Percentiles rank a stretch among this genome's conserved stretches.
Evolutionary conservation across 2,113 vertebrate species (phyloP).

Genomic region (Gavialis gangeticus): DNA sequence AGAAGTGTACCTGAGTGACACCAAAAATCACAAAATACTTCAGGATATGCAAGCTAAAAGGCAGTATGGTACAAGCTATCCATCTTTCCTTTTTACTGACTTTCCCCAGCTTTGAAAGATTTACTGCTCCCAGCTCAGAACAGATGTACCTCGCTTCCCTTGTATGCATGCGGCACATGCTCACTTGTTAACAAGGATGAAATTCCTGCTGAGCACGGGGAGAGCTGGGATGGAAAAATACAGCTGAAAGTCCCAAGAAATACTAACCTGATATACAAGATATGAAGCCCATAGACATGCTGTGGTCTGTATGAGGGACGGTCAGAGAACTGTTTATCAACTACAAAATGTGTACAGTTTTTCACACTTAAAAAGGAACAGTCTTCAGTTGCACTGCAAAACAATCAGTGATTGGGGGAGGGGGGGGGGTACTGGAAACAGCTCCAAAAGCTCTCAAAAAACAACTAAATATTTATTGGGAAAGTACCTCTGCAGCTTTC

Average conservation of each 20-base stretch:
- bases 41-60: background rate
- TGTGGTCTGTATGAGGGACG: too few species aligned
- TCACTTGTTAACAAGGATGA: background rate
- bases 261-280: background rate
- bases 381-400: too few species aligned
- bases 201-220: rapidly evolving
- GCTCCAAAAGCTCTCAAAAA: too few species aligned
- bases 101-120: slow-evolving; percentile 60
- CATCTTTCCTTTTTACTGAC: background rate
- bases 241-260: rapidly evolving
- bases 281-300: background rate
- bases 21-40: background rate
- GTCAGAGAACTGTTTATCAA: too few species aligned
- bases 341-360: too few species aligned
- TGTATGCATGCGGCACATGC: background rate
- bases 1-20: rapidly evolving
- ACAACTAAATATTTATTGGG: too few species aligned
- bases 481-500: too few species aligned
- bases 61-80: background rate
- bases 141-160: slow-evolving; percentile 54
- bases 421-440: too few species aligned
- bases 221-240: background rate
- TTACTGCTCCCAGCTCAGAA: slow-evolving; percentile 58
- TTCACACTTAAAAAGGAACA: too few species aligned
- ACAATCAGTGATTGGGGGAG: too few species aligned